These are phyloP conservation scores for Nothocercus nigrocapillus DNA, from an alignment of 2,113 vertebrate genomes.

Conservation along the genomic window DNA sequence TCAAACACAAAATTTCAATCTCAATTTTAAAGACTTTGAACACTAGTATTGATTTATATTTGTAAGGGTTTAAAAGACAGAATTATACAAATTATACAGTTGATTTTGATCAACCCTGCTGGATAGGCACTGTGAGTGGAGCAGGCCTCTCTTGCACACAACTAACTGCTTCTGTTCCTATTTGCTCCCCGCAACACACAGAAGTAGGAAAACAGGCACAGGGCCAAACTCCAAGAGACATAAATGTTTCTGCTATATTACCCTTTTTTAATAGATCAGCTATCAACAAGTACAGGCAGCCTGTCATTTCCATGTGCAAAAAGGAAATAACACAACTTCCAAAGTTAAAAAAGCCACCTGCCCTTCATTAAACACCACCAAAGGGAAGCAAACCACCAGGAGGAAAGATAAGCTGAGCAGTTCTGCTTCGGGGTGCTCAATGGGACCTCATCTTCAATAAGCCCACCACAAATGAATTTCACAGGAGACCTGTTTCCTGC, in stretches of 20 bases:
- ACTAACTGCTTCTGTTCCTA: neutral
- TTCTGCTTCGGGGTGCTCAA: neutral
- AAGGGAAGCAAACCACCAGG: neutral
- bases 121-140: neutral
- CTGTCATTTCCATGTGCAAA: neutral
- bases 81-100: neutral
- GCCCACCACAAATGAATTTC: neutral
- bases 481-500: neutral
- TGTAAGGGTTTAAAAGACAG: neutral
- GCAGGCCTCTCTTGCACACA: neutral
- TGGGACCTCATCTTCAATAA: neutral
- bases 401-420: neutral
- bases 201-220: neutral
- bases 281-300: neutral
- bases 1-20: neutral
- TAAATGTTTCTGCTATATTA: constrained; percentile 24
- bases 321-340: neutral
- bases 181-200: neutral
- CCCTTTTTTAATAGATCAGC: neutral
- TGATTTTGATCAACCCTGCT: neutral
- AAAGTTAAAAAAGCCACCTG: neutral
- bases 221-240: neutral
- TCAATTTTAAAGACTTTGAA: neutral
- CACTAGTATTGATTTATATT: neutral
- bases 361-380: neutral